Percentiles rank a stretch among this genome's conserved stretches.
Conservation (phyloP, 1,140 invertebrate species). For the Ladona fulva region DNA sequence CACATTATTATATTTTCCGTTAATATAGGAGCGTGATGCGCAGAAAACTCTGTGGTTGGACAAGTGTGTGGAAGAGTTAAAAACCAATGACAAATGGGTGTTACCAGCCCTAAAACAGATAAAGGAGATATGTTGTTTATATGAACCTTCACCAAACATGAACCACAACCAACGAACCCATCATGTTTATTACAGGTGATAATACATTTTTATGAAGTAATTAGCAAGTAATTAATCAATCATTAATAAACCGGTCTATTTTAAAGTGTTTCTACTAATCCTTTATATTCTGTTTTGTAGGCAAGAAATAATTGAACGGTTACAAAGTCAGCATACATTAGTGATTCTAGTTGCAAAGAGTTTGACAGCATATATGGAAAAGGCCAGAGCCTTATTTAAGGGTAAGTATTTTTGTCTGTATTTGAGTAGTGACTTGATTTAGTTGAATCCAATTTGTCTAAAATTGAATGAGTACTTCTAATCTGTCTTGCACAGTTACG, state of each 20-base stretch:
- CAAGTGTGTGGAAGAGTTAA: constrained; percentile 91
- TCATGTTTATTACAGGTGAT: constrained; percentile 56
- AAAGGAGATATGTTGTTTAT: constrained; percentile 88
- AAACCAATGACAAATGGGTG: constrained; percentile 81
- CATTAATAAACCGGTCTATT: background rate
- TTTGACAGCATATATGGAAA: constrained; percentile 85
- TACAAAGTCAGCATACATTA: constrained; percentile 85
- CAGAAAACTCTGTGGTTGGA: constrained; percentile 94
- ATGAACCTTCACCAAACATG: constrained; percentile 70
- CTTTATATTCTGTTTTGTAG: constrained; percentile 39
- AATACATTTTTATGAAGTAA: constrained; percentile 26
- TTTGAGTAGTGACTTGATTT: no score
- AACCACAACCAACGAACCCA: constrained; percentile 52
- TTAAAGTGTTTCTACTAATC: background rate
- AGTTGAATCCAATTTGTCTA: no score
- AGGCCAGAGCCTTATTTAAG: constrained; percentile 60
- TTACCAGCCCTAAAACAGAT: constrained; percentile 92
- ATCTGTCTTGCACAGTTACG: no score
- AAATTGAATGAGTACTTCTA: no score
- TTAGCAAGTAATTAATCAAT: background rate
- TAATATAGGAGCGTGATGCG: constrained; percentile 75
- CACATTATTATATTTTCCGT: background rate
- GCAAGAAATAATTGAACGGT: constrained; percentile 77
- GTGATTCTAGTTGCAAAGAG: constrained; percentile 91
- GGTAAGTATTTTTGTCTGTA: constrained; percentile 34